Percentiles rank a stretch among this genome's conserved stretches.
Evolutionary conservation across 2,797 vertebrate genomes (phyloP).

Genomic region (Hydrophis major): DNA sequence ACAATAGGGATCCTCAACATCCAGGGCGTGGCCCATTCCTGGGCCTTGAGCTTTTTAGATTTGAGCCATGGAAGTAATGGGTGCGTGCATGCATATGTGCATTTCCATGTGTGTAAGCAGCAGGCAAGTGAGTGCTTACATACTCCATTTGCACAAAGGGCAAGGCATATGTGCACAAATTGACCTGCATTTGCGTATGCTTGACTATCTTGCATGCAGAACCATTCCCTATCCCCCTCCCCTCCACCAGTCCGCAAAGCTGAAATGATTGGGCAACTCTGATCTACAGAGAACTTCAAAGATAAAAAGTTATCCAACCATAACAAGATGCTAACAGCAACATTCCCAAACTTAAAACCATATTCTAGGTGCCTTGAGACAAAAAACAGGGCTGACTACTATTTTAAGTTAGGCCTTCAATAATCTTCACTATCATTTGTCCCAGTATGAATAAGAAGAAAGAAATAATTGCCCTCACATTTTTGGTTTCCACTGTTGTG

Average conservation of each 20-base stretch:
- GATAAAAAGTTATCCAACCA: background rate
- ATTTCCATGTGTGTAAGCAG: background rate
- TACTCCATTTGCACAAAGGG: too few relatives aligned
- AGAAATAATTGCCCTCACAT: background rate
- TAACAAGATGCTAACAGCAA: background rate
- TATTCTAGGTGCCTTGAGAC: background rate
- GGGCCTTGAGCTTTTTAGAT: background rate
- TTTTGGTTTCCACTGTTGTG: background rate
- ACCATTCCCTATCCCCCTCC: too few relatives aligned
- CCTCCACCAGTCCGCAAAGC: too few relatives aligned
- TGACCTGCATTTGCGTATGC: accelerated
- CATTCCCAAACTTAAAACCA: background rate
- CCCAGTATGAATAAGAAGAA: background rate
- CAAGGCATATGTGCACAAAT: too few relatives aligned
- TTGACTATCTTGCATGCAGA: too few relatives aligned
- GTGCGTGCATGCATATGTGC: too few relatives aligned
- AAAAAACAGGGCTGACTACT: background rate
- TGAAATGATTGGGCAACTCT: too few relatives aligned
- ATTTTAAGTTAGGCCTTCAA: background rate
- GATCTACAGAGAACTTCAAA: background rate
- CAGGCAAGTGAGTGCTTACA: too few relatives aligned
- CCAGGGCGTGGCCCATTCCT: accelerated
- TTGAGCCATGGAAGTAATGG: background rate
- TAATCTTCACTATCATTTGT: too few relatives aligned
- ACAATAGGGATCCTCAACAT: background rate